These are phyloP conservation scores for Leguminivora glycinivorella DNA, from an alignment of 1,140 invertebrate species.

Conservation along the genomic window DNA sequence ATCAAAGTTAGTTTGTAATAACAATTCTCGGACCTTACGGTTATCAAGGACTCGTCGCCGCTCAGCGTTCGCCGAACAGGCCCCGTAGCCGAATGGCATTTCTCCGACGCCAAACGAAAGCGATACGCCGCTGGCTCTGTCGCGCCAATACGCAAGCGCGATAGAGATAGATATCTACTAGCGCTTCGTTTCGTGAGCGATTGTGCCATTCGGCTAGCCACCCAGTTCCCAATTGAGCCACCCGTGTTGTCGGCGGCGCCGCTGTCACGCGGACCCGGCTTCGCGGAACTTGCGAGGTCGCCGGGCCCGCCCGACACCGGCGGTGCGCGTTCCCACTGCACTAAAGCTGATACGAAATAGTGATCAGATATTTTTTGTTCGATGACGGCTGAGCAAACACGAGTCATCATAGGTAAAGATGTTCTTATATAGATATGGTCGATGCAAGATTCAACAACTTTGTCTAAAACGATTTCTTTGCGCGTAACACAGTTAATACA, in stretches of 20 bases:
- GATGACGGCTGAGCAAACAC: slow-evolving; percentile 18
- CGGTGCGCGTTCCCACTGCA: background rate
- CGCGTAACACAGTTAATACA: slow-evolving; percentile 22
- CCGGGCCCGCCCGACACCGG: too few species aligned
- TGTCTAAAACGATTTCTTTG: slow-evolving; percentile 13
- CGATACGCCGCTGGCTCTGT: too few species aligned
- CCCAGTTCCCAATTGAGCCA: background rate
- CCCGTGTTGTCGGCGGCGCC: background rate
- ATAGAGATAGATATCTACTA: too few species aligned
- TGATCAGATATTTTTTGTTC: slow-evolving; percentile 27
- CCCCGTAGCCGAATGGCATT: too few species aligned
- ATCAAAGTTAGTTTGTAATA: background rate
- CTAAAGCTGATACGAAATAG: slow-evolving; percentile 16
- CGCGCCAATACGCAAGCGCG: too few species aligned
- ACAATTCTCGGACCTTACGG: background rate
- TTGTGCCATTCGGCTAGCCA: too few species aligned
- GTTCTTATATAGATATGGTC: slow-evolving; percentile 19
- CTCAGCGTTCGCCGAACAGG: background rate
- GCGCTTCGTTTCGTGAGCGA: too few species aligned
- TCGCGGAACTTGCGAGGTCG: too few species aligned
- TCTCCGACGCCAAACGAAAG: too few species aligned
- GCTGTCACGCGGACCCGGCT: too few species aligned
- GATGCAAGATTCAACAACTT: slow-evolving; percentile 25
- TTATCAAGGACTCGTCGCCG: background rate
- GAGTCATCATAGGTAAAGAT: background rate